Conservation (phyloP, 1,140 invertebrate genomes). For the Temnothorax longispinosus region DNA sequence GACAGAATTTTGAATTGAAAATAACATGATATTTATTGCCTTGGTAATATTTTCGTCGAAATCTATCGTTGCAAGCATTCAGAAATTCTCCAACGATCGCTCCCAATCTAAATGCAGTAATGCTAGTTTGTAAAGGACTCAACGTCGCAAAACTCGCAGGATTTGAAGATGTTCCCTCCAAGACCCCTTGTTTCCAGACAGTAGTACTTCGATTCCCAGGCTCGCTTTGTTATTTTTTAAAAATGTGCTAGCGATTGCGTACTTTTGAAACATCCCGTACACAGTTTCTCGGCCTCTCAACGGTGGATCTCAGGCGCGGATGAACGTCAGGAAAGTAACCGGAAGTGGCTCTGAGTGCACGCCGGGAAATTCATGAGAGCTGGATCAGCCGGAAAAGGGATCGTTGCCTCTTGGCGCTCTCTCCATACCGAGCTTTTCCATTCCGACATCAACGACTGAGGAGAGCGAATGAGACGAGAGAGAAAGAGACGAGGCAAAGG, state of each 20-base stretch:
- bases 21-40: not conserved
- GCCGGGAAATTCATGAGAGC: conserved; percentile 70
- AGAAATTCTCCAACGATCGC: not conserved
- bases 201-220: not conserved
- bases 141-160: not conserved
- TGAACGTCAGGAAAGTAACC: conserved; percentile 70
- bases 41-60: not conserved
- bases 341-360: conserved; percentile 66
- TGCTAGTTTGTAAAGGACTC: not conserved
- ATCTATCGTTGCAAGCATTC: not conserved
- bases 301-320: conserved; percentile 2
- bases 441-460: conserved; percentile 27
- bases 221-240: not conserved
- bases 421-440: conserved; percentile 25
- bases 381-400: conserved; percentile 68
- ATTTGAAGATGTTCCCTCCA: not conserved
- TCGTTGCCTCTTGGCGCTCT: conserved; percentile 59
- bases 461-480: conserved; percentile 20
- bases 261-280: conserved; percentile 11
- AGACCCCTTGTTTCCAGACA: not conserved
- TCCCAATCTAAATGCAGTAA: not conserved
- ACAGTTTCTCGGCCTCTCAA: conserved; percentile 2
- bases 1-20: not conserved
- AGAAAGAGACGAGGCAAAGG: conserved; percentile 6
- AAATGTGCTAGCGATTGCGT: not conserved